Evolutionary conservation across 2,888 invertebrate genomes (phyloP).

Genomic region (Coelinius sp.): DNA sequence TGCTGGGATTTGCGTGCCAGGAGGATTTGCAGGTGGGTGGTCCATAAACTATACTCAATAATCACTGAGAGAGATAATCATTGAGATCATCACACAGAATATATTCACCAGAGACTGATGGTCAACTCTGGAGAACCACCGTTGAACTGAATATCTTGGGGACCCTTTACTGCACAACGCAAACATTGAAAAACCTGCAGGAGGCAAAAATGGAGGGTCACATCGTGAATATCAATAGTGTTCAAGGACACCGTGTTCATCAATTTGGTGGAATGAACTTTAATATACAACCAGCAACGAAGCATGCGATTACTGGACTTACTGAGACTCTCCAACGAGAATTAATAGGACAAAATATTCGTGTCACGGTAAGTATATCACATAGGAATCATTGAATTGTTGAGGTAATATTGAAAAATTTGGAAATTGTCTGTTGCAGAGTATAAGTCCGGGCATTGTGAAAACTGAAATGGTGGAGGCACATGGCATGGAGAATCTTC

Average conservation of each 20-base stretch:
- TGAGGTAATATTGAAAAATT: too few relatives aligned
- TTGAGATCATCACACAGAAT: too few relatives aligned
- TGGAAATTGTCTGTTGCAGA: conserved; percentile 67
- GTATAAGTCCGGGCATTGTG: conserved; percentile 77
- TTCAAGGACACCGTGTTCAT: conserved; percentile 70
- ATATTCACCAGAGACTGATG: not conserved
- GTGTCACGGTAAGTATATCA: conserved; percentile 55
- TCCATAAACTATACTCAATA: too few relatives aligned
- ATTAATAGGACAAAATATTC: conserved; percentile 63
- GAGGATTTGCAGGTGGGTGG: not conserved
- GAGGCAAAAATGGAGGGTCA: conserved; percentile 52
- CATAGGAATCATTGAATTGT: too few relatives aligned
- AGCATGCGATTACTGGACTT: conserved; percentile 74
- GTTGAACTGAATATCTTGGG: conserved; percentile 56
- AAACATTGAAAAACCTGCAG: conserved; percentile 55
- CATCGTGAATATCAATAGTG: conserved; percentile 56
- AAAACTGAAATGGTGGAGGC: conserved; percentile 72
- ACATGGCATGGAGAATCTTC: not conserved
- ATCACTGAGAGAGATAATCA: too few relatives aligned
- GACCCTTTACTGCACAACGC: conserved; percentile 55
- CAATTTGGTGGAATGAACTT: conserved; percentile 63
- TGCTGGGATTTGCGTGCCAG: conserved; percentile 57
- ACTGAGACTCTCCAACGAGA: conserved; percentile 75
- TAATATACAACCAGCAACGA: conserved; percentile 74
- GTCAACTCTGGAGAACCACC: not conserved